Percentiles rank a stretch among this genome's conserved stretches.
These are phyloP conservation scores for Tetanocera ferruginea DNA, from an alignment of 2,888 invertebrate genomes.

Conservation along the genomic window DNA sequence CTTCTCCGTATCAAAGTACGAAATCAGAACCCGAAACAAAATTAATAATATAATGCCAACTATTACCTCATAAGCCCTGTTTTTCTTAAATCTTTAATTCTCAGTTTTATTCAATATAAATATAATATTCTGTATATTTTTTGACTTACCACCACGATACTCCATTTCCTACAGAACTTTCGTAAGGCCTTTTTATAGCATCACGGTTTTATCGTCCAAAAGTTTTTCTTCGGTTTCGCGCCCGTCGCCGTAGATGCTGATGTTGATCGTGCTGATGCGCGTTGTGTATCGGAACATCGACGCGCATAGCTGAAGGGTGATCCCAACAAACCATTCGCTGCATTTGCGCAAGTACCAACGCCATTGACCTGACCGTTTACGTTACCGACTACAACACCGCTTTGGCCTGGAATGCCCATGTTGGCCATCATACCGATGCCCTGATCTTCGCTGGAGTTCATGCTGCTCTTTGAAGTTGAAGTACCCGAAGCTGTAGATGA, in stretches of 20 bases:
- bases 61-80: too few species aligned
- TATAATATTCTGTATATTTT: too few species aligned
- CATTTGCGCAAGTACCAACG: constrained; percentile 27
- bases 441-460: constrained; percentile 68
- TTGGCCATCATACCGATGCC: constrained; percentile 62
- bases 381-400: constrained; percentile 11
- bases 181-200: constrained; percentile 66
- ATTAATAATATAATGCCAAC: too few species aligned
- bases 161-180: constrained; percentile 65
- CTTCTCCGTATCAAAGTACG: too few species aligned
- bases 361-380: constrained; percentile 25
- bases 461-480: constrained; percentile 69
- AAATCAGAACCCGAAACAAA: too few species aligned
- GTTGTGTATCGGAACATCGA: constrained; percentile 66
- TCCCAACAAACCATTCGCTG: constrained; percentile 46
- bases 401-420: constrained; percentile 35
- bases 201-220: constrained; percentile 71
- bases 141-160: constrained; percentile 67
- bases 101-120: too few species aligned
- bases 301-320: constrained; percentile 66
- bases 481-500: constrained; percentile 68
- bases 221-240: constrained; percentile 69
- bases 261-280: constrained; percentile 62
- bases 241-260: constrained; percentile 58
- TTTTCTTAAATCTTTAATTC: too few species aligned